These are phyloP conservation scores for Ispidina lecontei DNA, from an alignment of 2,797 vertebrate species.

Conservation along the genomic window DNA sequence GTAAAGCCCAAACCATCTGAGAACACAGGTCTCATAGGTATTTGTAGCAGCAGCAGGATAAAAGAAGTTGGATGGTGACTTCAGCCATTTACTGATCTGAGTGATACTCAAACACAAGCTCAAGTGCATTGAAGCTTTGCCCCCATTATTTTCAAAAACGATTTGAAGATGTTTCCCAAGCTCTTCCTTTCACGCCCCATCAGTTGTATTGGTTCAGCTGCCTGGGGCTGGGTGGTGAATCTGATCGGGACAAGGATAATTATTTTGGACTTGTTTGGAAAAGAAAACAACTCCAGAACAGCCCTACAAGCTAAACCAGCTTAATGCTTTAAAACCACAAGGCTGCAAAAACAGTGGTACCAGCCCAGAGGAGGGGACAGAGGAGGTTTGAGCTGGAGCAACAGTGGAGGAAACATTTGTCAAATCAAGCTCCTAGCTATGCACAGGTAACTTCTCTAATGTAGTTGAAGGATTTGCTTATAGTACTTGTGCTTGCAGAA, in stretches of 20 bases:
- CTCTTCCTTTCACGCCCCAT: neutral
- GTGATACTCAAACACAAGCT: neutral
- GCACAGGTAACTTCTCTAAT: neutral
- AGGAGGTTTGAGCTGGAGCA: neutral
- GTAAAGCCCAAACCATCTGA: neutral
- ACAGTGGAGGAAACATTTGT: neutral
- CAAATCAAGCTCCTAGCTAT: neutral
- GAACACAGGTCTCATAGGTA: neutral
- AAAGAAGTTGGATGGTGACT: neutral
- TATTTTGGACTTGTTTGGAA: neutral
- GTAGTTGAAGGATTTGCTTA: neutral
- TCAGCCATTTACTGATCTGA: neutral
- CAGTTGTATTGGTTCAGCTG: neutral
- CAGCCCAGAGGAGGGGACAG: neutral
- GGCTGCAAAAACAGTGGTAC: neutral
- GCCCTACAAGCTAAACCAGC: neutral
- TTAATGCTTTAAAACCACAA: neutral
- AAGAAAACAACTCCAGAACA: neutral
- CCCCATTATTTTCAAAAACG: neutral
- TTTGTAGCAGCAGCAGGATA: neutral
- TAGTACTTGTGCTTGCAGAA: neutral
- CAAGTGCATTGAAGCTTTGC: neutral
- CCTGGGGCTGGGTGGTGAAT: neutral
- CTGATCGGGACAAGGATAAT: neutral
- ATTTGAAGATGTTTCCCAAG: neutral